phyloP scores from a whole-genome alignment of 2,797 vertebrate genomes.

The Novumbra hubbsi region DNA sequence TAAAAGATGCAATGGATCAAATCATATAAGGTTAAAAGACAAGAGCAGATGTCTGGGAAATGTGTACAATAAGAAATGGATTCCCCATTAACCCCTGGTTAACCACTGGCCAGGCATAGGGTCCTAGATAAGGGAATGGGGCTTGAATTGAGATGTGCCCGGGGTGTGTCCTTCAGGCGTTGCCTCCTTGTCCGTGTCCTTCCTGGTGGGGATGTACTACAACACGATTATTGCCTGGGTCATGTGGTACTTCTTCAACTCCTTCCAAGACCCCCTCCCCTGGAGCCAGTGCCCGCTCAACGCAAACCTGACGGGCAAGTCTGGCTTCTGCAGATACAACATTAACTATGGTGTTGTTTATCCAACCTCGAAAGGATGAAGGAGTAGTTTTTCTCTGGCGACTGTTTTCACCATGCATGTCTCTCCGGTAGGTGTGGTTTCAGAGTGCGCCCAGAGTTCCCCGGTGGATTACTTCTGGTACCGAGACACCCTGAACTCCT shows the following conservation, averaged over 20 bases:
- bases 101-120: too few relatives aligned
- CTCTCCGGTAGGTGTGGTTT: conserved; percentile 63
- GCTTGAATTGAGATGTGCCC: too few relatives aligned
- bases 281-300: conserved; percentile 86
- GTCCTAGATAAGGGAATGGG: too few relatives aligned
- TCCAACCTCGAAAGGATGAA: background rate
- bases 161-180: conserved; percentile 71
- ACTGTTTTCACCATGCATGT: background rate
- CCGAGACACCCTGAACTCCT: conserved; percentile 87
- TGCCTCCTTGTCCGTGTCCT: conserved; percentile 83
- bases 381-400: background rate
- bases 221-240: conserved; percentile 95
- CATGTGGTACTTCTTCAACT: conserved; percentile 99
- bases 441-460: conserved; percentile 83
- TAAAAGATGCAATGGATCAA: too few relatives aligned
- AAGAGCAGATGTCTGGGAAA: too few relatives aligned
- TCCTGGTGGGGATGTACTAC: conserved; percentile 88
- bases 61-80: too few relatives aligned
- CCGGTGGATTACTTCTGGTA: conserved; percentile 93
- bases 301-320: conserved; percentile 77
- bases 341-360: background rate
- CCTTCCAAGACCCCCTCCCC: conserved; percentile 92
- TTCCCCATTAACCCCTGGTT: too few relatives aligned
- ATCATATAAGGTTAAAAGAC: too few relatives aligned
- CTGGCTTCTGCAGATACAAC: background rate